Evolutionary conservation across 2,797 vertebrate species (phyloP), one percentile per base, ranked within the genome.

Genomic region (Valencia hispanica): DNA sequence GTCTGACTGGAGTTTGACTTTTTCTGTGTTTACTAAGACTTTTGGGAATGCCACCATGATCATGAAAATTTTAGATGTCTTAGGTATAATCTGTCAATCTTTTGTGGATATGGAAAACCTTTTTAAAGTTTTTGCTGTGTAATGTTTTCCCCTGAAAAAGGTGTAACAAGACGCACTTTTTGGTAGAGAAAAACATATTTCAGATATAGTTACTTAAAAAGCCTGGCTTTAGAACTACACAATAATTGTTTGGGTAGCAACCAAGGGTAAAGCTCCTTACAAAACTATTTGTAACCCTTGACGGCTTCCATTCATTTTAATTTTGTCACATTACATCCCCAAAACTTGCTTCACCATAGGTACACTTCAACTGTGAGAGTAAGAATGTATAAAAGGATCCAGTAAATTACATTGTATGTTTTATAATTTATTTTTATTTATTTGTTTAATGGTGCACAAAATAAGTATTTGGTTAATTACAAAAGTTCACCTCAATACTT

Each of bases 1-100:
- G 78, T 80, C 76, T 79, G 84, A 84, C 76, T 86, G 81, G 68
- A 79, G 39, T 55, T 30, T 3, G 5, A 22, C 5, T 12, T n/a
- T 66, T 48, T 61, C 10, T 27, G 30, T 50, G 74, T 10, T 39
- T 30, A 12, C 18, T 25, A 47, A 76, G 25, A 41, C 27, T n/a
- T 48, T n/a, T 57, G 20, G 22, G 66, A 43, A 68, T 22, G n/a
- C 6, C 2, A 68, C 27, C n/a, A 2, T 63, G 17, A 47, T 73
- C 12, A 41, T 66, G 6, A 41, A 66, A 66, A n/a, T 15, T 9
- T 14, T 41, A 36, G 36, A 41, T n/a, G 36, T 25, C 36, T 53
- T 7, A 15, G 2, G 2, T n/a, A 66, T 41, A 11, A n/a, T n/a
- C 51, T n/a, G 36, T 25, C 36, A 66, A 25, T 41, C 36, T 41